A percentile compares a stretch with the other conserved stretches of the same genome.
Evolutionary conservation across 2,888 invertebrate species (phyloP).

Genomic region (Lithophane leautieri): DNA sequence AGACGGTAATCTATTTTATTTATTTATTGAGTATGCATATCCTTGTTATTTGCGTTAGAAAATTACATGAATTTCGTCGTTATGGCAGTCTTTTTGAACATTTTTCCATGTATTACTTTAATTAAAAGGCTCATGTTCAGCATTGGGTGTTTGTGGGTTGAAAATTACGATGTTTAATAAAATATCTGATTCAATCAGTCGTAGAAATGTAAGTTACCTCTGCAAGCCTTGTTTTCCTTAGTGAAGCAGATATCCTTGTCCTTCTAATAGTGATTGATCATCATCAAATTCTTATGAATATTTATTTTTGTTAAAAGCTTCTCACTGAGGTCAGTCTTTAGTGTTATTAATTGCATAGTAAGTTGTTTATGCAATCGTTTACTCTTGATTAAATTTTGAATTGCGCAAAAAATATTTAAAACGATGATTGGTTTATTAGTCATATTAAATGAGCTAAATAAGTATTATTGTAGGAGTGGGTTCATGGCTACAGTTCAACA

Average conservation of each 20-base stretch:
- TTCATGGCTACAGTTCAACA: neutral
- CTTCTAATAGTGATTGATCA: conserved; percentile 34
- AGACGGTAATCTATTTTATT: neutral
- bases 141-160: too few relatives aligned
- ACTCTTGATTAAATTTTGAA: conserved; percentile 20
- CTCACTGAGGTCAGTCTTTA: conserved; percentile 41
- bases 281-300: conserved; percentile 47
- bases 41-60: neutral
- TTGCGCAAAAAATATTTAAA: conserved; percentile 1
- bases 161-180: neutral
- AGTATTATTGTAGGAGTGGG: too few relatives aligned
- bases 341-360: conserved; percentile 10
- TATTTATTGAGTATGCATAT: neutral
- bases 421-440: neutral
- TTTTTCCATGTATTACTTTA: neutral
- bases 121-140: neutral
- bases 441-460: neutral
- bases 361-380: conserved; percentile 14
- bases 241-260: conserved; percentile 31
- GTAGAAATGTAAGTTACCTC: neutral
- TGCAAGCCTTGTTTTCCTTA: neutral
- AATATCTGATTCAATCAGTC: neutral
- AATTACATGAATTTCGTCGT: neutral
- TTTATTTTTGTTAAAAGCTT: conserved; percentile 36
- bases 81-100: neutral